phyloP scores from a whole-genome alignment of 2,113 vertebrate species.

The Oreochromis aureus region DNA sequence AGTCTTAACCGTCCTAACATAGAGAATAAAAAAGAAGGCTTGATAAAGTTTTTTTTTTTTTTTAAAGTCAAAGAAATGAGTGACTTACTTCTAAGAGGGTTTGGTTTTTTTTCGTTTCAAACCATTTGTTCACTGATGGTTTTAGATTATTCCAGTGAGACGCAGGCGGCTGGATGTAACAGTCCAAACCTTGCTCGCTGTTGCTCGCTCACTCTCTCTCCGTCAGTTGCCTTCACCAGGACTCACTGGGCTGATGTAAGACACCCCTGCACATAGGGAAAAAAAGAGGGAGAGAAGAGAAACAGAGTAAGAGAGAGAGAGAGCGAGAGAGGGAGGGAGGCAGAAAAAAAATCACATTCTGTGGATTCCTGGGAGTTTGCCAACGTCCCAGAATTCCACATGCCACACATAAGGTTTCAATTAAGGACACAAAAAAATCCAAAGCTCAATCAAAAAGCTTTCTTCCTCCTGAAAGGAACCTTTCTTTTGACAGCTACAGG shows the following conservation, averaged over 20 bases:
- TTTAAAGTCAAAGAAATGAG: neutral
- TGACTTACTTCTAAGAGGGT: slow-evolving; percentile 59
- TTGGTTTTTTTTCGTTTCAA: slow-evolving; percentile 45
- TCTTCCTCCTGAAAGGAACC: slow-evolving; percentile 67
- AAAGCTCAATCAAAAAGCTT: slow-evolving; percentile 76
- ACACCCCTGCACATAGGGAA: slow-evolving; percentile 74
- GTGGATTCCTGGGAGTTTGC: slow-evolving; percentile 86
- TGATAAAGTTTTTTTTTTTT: neutral
- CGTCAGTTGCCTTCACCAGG: slow-evolving; percentile 31
- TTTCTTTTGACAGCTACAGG: slow-evolving; percentile 75
- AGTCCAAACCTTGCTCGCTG: slow-evolving; percentile 28
- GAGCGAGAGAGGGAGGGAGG: neutral
- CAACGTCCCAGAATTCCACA: slow-evolving; percentile 94
- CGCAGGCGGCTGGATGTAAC: slow-evolving; percentile 17
- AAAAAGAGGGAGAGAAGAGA: slow-evolving; percentile 1
- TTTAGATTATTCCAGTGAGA: slow-evolving; percentile 58
- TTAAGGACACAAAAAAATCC: slow-evolving; percentile 73
- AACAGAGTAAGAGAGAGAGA: slow-evolving; percentile 1
- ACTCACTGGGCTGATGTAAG: slow-evolving; percentile 89
- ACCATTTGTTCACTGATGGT: slow-evolving; percentile 66
- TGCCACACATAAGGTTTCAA: slow-evolving; percentile 94
- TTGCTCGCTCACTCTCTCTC: slow-evolving; percentile 19
- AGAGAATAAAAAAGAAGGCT: neutral
- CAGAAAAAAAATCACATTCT: slow-evolving; percentile 77
- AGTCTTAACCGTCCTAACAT: neutral